phyloP scores from a whole-genome alignment of 2,797 vertebrate species.

The Dendrocincla fuliginosa region DNA sequence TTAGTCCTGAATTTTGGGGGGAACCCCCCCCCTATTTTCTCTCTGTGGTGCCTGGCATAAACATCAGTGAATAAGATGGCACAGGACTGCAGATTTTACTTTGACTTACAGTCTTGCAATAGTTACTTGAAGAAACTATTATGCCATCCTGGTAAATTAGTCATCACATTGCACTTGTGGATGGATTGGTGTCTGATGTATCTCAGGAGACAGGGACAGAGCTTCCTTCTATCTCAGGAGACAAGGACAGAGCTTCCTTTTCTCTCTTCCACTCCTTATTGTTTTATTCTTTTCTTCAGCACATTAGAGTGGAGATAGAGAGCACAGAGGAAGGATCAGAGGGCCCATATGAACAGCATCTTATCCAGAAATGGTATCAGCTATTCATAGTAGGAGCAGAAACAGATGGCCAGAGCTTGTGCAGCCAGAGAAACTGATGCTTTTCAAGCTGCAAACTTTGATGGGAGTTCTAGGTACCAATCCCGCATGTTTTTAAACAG shows the following conservation, averaged over 20 bases:
- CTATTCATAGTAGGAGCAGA: not conserved
- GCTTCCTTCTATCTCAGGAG: not conserved
- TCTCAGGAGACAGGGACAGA: not conserved
- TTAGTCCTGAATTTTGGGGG: not conserved
- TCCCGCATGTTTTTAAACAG: not conserved
- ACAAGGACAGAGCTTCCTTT: not conserved
- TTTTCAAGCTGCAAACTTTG: not conserved
- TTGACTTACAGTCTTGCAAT: not conserved
- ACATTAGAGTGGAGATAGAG: not conserved
- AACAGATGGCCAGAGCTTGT: not conserved
- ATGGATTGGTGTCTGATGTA: not conserved
- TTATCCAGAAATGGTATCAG: not conserved
- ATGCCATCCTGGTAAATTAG: not conserved
- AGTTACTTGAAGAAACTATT: not conserved
- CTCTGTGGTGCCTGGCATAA: not conserved
- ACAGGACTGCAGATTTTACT: fast-evolving
- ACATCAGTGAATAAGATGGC: not conserved
- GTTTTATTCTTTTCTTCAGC: not conserved
- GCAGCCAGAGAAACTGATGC: not conserved
- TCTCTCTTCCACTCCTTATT: not conserved
- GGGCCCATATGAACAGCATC: not conserved
- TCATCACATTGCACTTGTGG: not conserved
- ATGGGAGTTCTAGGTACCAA: not conserved
- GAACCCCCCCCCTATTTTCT: not conserved
- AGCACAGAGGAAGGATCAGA: not conserved